Evolutionary conservation across 2,888 invertebrate species (phyloP), one percentile per base, ranked within the genome.

Genomic region (Clepsis dumicolana): DNA sequence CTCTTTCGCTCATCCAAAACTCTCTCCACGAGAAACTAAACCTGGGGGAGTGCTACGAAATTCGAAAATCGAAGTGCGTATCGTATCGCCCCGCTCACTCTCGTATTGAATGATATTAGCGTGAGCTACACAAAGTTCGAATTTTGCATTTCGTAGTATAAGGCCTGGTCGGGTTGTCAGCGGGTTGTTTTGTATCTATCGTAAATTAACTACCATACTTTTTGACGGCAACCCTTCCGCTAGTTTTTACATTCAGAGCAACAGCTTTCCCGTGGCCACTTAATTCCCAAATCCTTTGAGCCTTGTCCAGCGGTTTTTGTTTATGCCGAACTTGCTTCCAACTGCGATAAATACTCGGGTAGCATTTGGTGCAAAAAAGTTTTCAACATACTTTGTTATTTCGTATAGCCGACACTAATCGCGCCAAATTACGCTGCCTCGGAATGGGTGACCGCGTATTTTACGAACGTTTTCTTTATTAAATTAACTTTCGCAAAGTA

Each of bases 351-450:
- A 65, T 65, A 65, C 59, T 59, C 52, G 38, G 65, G 65, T 52
- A 65, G 41, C 65, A 65, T 65, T 65, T 65, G 65, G 65, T 60
- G 21, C 50, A 60, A 65, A 65, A 63, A 65, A 59, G 59, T 65
- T 65, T 52, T 16, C 25, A 25, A 38, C 35, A 48, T 35, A 56
- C 61, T 62, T 67, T 54, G 60, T 60, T 65, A 60, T 59, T 59
- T 29, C 59, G 59, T 54, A 29, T 61, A 65, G 24, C 25, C 59
- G 41, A 52, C 29, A 32, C 38, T 41, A 65, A 65, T 65, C 59
- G 16, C 41, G 8, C 29, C 24, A 53, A 61, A 57, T 64, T 53
- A 52, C 53, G 12, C 54, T 18, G 35, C 27, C 54, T 41, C 27
- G 44, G 14, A 64, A 54, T 62, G 54, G 29, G 21, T 44, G n/a